Evolutionary conservation across 1,140 invertebrate genomes (phyloP), one percentile per base, ranked within the genome.

Genomic region (Drosophila neocordata): DNA sequence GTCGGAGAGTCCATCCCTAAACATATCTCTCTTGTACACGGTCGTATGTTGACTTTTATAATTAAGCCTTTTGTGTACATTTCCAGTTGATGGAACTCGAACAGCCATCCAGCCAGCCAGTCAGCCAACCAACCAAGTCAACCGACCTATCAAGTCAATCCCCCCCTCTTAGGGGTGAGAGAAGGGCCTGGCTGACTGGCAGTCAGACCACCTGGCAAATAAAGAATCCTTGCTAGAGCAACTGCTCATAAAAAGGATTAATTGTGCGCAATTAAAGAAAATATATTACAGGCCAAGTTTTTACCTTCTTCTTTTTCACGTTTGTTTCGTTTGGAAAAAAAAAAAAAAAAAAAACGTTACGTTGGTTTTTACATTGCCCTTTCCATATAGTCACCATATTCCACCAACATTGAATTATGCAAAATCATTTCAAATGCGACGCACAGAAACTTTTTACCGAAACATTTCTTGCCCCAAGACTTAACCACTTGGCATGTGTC

Each of bases 191-290:
- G 27, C 34, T 31, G 48, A 15, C 31, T 55, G 13, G 22, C 44
- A 48, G 41, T 48, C 41, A 48, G 41, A 48, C 41, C 72, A 79
- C 77, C 77, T 79, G 66, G 70, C 15, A 13, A 13, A 22, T n/a
- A n/a, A 35, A 18, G 34, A 35, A 48, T 31, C 41, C 41, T 48
- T 48, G 41, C 41, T 48, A 53, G 13, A n/a, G 57, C 48, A 41
- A 44, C 35, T 55, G 59, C 73, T 67, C 82, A 75, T 85, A 85
- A 85, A 85, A 85, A 85, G 82, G 82, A 85, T 78, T 85, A 78
- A 87, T 84, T 84, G 81, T 84, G 81, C 81, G 81, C 81, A 85
- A 84, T 82, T 82, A 77, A 87, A 85, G 78, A 87, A 85, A 84
- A 84, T 84, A 80, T 85, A 84, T 84, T 70, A 52, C 63, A 57